A percentile compares a stretch with the other conserved stretches of the same genome.
phyloP scores from a whole-genome alignment of 2,113 vertebrate species.

The Cardinalis cardinalis region DNA sequence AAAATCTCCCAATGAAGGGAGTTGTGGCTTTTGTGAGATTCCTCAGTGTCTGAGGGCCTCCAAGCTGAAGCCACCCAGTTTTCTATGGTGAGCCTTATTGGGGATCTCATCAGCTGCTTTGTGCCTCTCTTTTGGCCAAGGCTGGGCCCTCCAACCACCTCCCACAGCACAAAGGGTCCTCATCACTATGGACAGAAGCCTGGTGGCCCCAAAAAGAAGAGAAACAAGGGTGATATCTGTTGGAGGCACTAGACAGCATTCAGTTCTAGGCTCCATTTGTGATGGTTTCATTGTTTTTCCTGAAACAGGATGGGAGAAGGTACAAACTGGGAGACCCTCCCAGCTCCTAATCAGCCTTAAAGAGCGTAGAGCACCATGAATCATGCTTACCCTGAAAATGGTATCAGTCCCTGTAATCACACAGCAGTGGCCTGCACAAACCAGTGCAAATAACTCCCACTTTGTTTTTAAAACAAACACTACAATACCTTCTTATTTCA shows the following conservation, averaged over 20 bases:
- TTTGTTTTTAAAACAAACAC: slow-evolving; percentile 60
- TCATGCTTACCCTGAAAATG: background rate
- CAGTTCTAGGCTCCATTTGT: background rate
- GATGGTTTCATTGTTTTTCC: background rate
- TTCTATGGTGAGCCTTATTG: background rate
- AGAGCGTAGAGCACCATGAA: background rate
- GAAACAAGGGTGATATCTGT: background rate
- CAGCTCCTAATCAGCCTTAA: background rate
- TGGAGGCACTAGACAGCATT: background rate
- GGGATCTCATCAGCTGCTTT: background rate
- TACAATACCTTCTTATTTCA: slow-evolving; percentile 39
- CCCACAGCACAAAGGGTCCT: background rate
- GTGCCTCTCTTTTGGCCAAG: background rate
- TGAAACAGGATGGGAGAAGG: background rate
- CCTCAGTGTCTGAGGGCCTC: background rate
- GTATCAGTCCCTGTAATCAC: slow-evolving; percentile 22
- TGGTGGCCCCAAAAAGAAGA: background rate
- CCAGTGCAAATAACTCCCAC: slow-evolving; percentile 37
- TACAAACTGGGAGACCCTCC: background rate
- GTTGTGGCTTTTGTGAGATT: fast-evolving
- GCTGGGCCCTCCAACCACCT: background rate
- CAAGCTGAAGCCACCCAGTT: background rate
- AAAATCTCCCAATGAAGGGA: background rate
- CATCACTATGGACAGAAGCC: background rate
- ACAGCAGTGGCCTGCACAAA: background rate